phyloP scores from a whole-genome alignment of 1,140 invertebrate genomes.

The Streblospio benedicti region DNA sequence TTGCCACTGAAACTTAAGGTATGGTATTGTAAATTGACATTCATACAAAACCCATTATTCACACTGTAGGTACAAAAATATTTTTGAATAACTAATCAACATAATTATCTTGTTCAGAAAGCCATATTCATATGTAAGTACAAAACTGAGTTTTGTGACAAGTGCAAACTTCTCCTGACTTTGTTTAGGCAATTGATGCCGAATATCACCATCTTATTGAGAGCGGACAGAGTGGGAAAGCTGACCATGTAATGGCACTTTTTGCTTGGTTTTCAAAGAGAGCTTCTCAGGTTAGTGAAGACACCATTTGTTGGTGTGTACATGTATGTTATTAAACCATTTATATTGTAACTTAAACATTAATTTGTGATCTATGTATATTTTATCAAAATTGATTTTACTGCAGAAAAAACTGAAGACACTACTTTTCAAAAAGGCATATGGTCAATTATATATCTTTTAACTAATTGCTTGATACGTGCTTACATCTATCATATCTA shows the following conservation, averaged over 20 bases:
- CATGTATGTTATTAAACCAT: not conserved
- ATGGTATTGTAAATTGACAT: too few species aligned
- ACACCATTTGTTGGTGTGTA: not conserved
- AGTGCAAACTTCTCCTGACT: too few species aligned
- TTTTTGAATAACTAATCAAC: too few species aligned
- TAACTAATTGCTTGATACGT: too few species aligned
- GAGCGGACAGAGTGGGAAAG: conserved; percentile 33
- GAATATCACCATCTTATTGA: conserved; percentile 41
- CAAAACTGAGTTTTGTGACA: too few species aligned
- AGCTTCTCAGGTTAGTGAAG: conserved; percentile 34
- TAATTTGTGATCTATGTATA: not conserved
- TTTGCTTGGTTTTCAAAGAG: conserved; percentile 44
- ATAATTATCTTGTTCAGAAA: too few species aligned
- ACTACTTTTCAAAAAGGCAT: not conserved
- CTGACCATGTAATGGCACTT: conserved; percentile 39
- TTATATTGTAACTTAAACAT: not conserved
- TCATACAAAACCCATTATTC: too few species aligned
- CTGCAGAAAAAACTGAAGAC: not conserved
- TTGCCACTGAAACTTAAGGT: conserved; percentile 38
- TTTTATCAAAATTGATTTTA: not conserved
- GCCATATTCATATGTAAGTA: too few species aligned
- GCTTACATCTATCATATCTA: too few species aligned
- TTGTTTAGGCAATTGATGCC: conserved; percentile 40
- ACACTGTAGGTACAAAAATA: too few species aligned
- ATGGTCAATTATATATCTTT: too few species aligned